Percentiles rank a stretch among this genome's conserved stretches.
Conservation (phyloP, 1,140 invertebrate genomes). For the Dufourea novaeangliae region DNA sequence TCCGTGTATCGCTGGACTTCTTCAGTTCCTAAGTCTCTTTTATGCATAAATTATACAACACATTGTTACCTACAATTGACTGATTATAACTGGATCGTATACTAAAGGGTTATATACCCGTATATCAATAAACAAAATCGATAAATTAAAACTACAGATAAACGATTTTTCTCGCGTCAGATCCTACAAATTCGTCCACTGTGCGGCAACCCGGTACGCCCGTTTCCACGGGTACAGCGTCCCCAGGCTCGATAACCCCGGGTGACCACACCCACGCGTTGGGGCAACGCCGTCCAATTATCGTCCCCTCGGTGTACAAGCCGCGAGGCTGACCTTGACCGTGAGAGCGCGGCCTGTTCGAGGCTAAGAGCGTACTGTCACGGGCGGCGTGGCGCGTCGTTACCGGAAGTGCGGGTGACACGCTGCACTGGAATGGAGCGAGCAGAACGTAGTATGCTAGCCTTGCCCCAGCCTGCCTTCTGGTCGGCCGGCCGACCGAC, state of each 20-base stretch:
- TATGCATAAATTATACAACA: too few relatives aligned
- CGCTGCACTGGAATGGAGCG: conserved; percentile 44
- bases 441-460: neutral
- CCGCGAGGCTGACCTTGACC: conserved; percentile 50
- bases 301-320: conserved; percentile 24
- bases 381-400: neutral
- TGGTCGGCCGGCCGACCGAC: conserved; percentile 32
- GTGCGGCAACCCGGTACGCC: too few relatives aligned
- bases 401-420: conserved; percentile 58
- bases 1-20: too few relatives aligned
- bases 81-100: too few relatives aligned
- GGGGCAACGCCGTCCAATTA: conserved; percentile 20
- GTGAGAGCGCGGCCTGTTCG: conserved; percentile 24
- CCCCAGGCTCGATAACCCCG: conserved; percentile 16
- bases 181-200: too few relatives aligned
- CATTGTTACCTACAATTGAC: too few relatives aligned
- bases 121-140: too few relatives aligned
- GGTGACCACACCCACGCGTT: conserved; percentile 37
- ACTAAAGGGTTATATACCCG: too few relatives aligned
- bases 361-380: conserved; percentile 20
- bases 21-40: too few relatives aligned
- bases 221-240: conserved; percentile 24
- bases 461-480: neutral
- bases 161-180: too few relatives aligned
- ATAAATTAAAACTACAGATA: too few relatives aligned